phyloP scores from a whole-genome alignment of 2,113 vertebrate species.

The Oceanodroma tethys region DNA sequence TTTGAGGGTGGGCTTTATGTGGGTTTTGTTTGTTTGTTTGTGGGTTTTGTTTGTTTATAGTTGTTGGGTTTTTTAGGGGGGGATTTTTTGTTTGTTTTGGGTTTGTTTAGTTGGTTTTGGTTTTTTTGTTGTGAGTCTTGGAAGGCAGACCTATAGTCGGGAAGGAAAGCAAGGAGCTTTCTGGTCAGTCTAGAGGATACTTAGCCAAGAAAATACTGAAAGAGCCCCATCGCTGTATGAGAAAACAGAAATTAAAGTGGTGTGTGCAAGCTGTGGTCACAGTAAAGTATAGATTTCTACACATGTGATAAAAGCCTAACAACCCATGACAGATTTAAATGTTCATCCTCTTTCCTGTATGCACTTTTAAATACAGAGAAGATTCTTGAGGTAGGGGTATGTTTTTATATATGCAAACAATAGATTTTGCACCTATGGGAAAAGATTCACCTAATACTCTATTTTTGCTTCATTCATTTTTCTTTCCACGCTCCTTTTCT shows the following conservation, averaged over 20 bases:
- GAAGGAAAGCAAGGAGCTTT: not conserved
- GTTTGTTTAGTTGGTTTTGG: not conserved
- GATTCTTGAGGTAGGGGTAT: not conserved
- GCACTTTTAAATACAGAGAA: not conserved
- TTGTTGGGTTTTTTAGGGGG: too few species aligned
- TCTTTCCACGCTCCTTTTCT: not conserved
- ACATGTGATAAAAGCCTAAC: not conserved
- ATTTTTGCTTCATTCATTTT: not conserved
- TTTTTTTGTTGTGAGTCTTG: not conserved
- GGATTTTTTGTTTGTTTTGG: not conserved
- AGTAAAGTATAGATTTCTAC: not conserved
- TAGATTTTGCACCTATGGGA: not conserved
- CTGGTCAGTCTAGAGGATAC: not conserved
- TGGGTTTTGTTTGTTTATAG: not conserved
- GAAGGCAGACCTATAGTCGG: not conserved
- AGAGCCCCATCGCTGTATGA: not conserved
- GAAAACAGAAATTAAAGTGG: not conserved
- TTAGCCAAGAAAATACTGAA: not conserved
- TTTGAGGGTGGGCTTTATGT: not conserved
- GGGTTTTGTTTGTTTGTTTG: fast-evolving
- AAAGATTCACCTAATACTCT: not conserved
- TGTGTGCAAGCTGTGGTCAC: not conserved
- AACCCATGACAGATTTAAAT: not conserved
- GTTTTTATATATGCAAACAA: not conserved
- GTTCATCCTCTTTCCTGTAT: not conserved